Percentiles rank a stretch among this genome's conserved stretches.
phyloP scores from a whole-genome alignment of 2,888 invertebrate species.

The Pollenia amentaria region DNA sequence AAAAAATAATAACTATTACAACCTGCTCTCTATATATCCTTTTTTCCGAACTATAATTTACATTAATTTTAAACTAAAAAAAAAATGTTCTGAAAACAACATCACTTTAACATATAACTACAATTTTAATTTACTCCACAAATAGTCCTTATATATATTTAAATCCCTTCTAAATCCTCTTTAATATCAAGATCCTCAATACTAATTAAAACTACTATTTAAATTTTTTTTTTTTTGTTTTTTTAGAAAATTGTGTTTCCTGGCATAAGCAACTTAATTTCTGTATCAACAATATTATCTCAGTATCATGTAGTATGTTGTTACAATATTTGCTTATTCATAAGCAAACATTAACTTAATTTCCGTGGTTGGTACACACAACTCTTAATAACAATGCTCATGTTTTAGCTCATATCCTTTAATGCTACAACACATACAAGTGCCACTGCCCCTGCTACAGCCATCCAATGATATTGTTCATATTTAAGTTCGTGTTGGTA shows the following conservation, averaged over 20 bases:
- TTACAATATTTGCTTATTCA: conserved; percentile 82
- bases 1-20: neutral
- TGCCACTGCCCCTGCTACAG: neutral
- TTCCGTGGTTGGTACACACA: conserved; percentile 75
- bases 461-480: conserved; percentile 33
- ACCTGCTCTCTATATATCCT: conserved; percentile 11
- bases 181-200: neutral
- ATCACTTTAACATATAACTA: neutral
- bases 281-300: conserved; percentile 49
- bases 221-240: neutral
- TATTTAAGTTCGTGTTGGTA: conserved; percentile 17
- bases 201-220: conserved; percentile 28
- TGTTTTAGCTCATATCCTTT: neutral
- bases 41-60: neutral
- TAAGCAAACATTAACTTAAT: conserved; percentile 84
- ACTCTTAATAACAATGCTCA: conserved; percentile 30
- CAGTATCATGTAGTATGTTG: conserved; percentile 41
- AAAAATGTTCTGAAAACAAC: neutral
- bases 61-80: neutral
- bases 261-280: conserved; percentile 34
- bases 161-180: neutral
- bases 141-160: neutral
- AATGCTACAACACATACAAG: conserved; percentile 2
- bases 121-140: too few relatives aligned
- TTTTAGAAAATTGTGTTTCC: conserved; percentile 4